phyloP scores from a whole-genome alignment of 1,140 invertebrate species.

The Macrosteles quadrilineatus region DNA sequence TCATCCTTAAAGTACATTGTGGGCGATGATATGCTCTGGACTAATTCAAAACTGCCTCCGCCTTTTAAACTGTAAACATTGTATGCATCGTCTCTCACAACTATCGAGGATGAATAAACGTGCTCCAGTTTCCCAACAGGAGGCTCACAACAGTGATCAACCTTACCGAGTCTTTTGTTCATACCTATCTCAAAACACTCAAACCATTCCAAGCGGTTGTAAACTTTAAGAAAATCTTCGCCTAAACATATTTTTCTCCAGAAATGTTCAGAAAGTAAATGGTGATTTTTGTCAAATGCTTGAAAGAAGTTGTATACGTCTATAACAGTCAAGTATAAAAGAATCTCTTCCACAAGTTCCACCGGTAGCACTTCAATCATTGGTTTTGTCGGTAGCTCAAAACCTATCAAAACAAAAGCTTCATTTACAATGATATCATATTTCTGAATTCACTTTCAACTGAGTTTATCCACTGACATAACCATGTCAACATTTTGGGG shows the following conservation, averaged over 20 bases:
- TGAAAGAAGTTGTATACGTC: neutral
- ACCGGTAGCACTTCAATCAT: too few species aligned
- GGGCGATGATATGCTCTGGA: neutral
- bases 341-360: conserved; percentile 8
- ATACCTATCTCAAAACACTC: neutral
- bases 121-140: neutral
- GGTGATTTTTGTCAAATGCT: neutral
- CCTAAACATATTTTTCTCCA: neutral
- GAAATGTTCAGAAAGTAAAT: neutral
- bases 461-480: too few species aligned
- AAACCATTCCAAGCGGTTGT: neutral
- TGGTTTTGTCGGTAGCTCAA: too few species aligned
- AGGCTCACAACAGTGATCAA: neutral
- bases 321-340: neutral
- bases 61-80: neutral
- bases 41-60: neutral
- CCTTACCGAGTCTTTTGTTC: neutral
- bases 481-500: too few species aligned
- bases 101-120: neutral
- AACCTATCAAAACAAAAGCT: too few species aligned
- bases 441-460: too few species aligned
- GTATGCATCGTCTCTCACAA: neutral
- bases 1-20: neutral
- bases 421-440: too few species aligned
- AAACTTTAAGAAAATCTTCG: neutral